Base-by-base conservation (phyloP, 2,113 vertebrate species). In the Helogale parvula region DNA sequence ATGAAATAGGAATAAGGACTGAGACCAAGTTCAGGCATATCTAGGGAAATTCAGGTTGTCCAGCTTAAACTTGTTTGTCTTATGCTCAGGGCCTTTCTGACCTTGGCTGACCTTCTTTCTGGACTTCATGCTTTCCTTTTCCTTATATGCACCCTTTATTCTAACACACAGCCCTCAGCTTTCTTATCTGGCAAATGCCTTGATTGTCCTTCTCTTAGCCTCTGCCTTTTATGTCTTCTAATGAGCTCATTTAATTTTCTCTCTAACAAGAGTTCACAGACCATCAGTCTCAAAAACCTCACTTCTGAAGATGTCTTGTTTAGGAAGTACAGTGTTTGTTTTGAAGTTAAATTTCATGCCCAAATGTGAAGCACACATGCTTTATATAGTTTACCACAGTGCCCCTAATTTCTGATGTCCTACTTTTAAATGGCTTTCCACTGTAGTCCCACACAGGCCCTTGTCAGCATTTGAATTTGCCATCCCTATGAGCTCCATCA, bases 231-330 rank as follows among this genome's bases (percentile, higher is more conserved):
- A n/a, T 69, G 3, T 87, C 29, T 90, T 25, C 52, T 25, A 60
- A 41, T 50, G 41, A 15, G 12, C 6, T 84, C 2, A 68, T 31
- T 87, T 19, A 17, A 25, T 85, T 84, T 96, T 60, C 6, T 54
- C 50, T 69, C 1, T 80, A 80, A 93, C 10, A 5, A 29, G 33
- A 68, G 25, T 87, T 83, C 4, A 33, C 19, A 57, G 27, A 74
- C 72, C 65, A 10, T 47, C 29, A 50, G 41, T 74, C 10, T 69
- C 1, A 82, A 65, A 35, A 65, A 15, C 25, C 16, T 77, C 8
- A 57, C 45, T 94, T 94, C 14, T 38, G n/a, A 96, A 69, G 29
- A 35, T 68, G 9, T 69, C 71, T 95, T 72, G n/a, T 66, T 83
- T 38, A 50, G 2, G 4, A 33, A 38, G 7, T 50, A 52, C 14